Base-by-base conservation (phyloP, 2,797 vertebrate genomes). In the Rhinella marina region DNA sequence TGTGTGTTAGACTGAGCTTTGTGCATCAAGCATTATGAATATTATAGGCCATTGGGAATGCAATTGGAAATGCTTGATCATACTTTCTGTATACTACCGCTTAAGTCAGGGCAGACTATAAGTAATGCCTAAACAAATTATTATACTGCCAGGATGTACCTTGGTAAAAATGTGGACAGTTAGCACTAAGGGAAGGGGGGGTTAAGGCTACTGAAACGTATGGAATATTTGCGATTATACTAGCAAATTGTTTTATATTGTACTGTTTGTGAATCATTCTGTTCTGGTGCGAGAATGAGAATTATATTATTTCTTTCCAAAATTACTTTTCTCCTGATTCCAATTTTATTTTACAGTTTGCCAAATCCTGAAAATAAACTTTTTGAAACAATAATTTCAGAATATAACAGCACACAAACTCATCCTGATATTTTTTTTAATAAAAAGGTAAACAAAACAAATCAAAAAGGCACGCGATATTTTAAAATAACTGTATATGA, bases 401-500 rank as follows among this genome's bases (percentile, higher is more conserved):
- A 76, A 78, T 72, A 29, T 75, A 79, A 70, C 88, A 89, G 84
- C 84, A 89, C 88, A 86, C 88, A 83, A 89, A 61, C 62, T 78
- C 84, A 72, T 82, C 52, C 61, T 83, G 62, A 61, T 83, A 25
- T 81, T 50, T 88, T 79, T 89, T 86, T 29, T 82, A 82, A 79
- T 86, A 82, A 91, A 91, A 90, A 68, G 0, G 93, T 87, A 90
- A 89, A 93, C 93, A 85, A 92, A 92, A 93, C 59, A 89, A 95
- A 94, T 92, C 83, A 91, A 94, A 96, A 95, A 94, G 94, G 93
- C 91, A 91, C 93, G 92, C 54, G 81, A 94, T 93, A 96, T 96
- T 96, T 96, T 95, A 94, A 96, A 95, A 93, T 94, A 95, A 94
- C 93, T 96, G 94, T 96, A 91, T 96, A 94, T 95, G 93, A 97